Conservation (phyloP, 1,140 invertebrate genomes). For the Callitettix versicolor region DNA sequence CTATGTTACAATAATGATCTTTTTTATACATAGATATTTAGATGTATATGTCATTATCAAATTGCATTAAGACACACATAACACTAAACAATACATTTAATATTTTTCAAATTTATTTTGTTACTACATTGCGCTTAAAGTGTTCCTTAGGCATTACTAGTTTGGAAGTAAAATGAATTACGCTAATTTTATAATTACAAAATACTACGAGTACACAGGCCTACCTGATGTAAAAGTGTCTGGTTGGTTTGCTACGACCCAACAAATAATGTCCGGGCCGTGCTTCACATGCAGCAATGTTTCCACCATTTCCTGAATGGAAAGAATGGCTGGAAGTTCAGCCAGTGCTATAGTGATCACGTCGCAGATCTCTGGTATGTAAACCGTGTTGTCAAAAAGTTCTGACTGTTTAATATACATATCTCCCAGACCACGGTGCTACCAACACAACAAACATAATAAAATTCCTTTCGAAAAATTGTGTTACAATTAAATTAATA, state of each 20-base stretch:
- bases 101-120: too few relatives aligned
- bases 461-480: slow-evolving; percentile 2
- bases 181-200: too few relatives aligned
- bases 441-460: slow-evolving; percentile 14
- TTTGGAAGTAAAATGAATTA: too few relatives aligned
- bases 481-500: not conserved
- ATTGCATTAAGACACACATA: too few relatives aligned
- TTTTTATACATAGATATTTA: too few relatives aligned
- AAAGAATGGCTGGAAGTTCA: slow-evolving; percentile 80
- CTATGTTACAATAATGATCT: too few relatives aligned
- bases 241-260: slow-evolving; percentile 83
- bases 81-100: too few relatives aligned
- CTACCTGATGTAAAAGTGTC: slow-evolving; percentile 81
- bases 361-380: slow-evolving; percentile 90
- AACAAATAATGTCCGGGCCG: slow-evolving; percentile 79
- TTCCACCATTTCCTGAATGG: slow-evolving; percentile 72
- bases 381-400: slow-evolving; percentile 89
- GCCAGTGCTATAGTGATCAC: slow-evolving; percentile 87
- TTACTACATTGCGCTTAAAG: too few relatives aligned
- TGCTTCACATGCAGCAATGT: slow-evolving; percentile 83
- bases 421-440: slow-evolving; percentile 43
- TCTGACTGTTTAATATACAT: slow-evolving; percentile 75
- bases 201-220: too few relatives aligned
- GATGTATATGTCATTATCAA: too few relatives aligned
- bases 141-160: too few relatives aligned